Percentiles rank a stretch among this genome's conserved stretches.
phyloP scores from a whole-genome alignment of 53 echinoderm and acorn worm genomes.

The Echinarachnius parma region DNA sequence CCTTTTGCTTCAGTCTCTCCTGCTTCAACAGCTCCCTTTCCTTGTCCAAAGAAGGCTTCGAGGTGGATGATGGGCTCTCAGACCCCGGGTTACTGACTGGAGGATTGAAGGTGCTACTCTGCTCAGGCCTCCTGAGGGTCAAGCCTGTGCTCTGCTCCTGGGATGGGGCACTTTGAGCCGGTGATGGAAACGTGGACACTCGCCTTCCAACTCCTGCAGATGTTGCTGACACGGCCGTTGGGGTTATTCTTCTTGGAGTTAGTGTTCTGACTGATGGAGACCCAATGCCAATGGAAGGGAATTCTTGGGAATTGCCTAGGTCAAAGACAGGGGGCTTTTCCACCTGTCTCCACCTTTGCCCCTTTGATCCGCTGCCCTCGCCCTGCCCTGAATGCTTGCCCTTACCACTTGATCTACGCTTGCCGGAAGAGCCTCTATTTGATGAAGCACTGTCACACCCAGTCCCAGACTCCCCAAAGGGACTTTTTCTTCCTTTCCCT shows the following conservation, averaged over 20 bases:
- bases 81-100: not conserved
- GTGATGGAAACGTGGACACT: conserved; percentile 6
- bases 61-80: not conserved
- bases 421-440: conserved; percentile 38
- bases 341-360: conserved; percentile 9
- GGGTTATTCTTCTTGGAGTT: conserved; percentile 81
- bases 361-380: conserved; percentile 23
- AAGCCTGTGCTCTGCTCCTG: conserved; percentile 1
- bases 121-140: not conserved
- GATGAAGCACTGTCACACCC: not conserved
- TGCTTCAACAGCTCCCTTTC: conserved; percentile 80
- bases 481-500: conserved; percentile 44
- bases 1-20: conserved; percentile 56
- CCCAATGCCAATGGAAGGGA: conserved; percentile 63
- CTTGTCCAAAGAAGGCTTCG: conserved; percentile 50
- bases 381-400: conserved; percentile 44
- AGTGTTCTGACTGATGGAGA: conserved; percentile 3
- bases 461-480: conserved; percentile 6
- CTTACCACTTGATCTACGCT: conserved; percentile 52
- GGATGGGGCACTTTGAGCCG: conserved; percentile 2
- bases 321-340: conserved; percentile 52
- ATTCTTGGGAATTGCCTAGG: conserved; percentile 65
- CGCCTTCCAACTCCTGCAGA: not conserved
- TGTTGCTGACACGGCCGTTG: conserved; percentile 57
- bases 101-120: conserved; percentile 13